Evolutionary conservation across 2,888 invertebrate genomes (phyloP).

Genomic region (Morinoia aosen): DNA sequence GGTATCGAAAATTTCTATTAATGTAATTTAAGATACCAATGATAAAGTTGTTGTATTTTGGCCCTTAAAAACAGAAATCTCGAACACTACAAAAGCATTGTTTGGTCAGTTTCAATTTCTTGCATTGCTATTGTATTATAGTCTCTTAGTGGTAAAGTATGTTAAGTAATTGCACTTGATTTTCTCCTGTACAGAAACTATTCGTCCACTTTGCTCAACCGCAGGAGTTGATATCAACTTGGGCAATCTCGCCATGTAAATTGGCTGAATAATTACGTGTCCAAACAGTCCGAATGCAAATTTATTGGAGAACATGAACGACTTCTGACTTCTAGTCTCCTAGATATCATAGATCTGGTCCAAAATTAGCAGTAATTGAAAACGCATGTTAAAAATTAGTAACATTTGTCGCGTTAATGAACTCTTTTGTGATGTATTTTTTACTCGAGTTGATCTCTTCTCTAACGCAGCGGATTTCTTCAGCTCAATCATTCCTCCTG

Average conservation of each 20-base stretch:
- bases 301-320: background rate
- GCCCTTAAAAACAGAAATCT: background rate
- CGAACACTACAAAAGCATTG: background rate
- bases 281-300: background rate
- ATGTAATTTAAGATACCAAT: background rate
- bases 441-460: background rate
- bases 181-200: background rate
- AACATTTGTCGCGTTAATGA: background rate
- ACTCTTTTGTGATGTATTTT: background rate
- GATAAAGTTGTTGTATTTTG: background rate
- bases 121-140: background rate
- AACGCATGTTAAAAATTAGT: background rate
- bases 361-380: background rate
- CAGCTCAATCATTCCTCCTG: background rate
- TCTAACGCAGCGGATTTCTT: background rate
- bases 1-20: no score
- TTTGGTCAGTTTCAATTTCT: background rate
- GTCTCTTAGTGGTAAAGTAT: background rate
- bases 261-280: background rate
- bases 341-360: background rate
- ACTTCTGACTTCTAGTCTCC: background rate
- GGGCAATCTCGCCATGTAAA: background rate
- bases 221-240: background rate
- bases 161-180: background rate
- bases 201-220: background rate